These are phyloP conservation scores for Falco biarmicus DNA, from an alignment of 2,797 vertebrate genomes.

Conservation along the genomic window DNA sequence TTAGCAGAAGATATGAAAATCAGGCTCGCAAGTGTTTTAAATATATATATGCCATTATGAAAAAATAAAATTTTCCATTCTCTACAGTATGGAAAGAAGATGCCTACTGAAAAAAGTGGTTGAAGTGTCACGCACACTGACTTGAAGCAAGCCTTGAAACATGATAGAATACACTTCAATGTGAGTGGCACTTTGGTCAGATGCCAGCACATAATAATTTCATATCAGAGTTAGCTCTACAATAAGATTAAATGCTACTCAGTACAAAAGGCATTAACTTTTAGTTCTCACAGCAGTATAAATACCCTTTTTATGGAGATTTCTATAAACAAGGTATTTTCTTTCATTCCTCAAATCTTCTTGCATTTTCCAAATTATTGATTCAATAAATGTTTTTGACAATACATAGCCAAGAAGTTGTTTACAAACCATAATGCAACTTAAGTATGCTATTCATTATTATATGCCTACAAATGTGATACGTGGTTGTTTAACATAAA, in stretches of 20 bases:
- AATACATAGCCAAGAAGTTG: not conserved
- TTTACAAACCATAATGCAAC: constrained; percentile 21
- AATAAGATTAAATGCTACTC: not conserved
- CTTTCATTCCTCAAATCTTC: constrained; percentile 3
- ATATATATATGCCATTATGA: not conserved
- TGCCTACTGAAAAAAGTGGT: not conserved
- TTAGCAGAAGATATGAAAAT: not conserved
- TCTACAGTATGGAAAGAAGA: not conserved
- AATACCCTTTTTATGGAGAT: constrained; percentile 21
- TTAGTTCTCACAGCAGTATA: constrained; percentile 10
- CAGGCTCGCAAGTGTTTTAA: not conserved
- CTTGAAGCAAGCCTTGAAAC: constrained; percentile 21
- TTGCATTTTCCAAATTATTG: not conserved
- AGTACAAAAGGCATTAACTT: constrained; percentile 21
- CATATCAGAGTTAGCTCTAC: not conserved
- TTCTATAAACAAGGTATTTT: not conserved
- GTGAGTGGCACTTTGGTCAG: constrained; percentile 20
- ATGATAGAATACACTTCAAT: not conserved
- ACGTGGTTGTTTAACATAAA: not conserved
- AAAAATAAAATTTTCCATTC: constrained; percentile 5
- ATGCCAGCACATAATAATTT: constrained; percentile 19
- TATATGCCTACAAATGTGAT: not conserved
- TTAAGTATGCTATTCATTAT: not conserved
- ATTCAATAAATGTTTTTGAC: too few species aligned
- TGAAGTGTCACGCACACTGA: not conserved